These are phyloP conservation scores for Parotocinclus haroldoi DNA, from an alignment of 2,797 vertebrate genomes.

Conservation along the genomic window DNA sequence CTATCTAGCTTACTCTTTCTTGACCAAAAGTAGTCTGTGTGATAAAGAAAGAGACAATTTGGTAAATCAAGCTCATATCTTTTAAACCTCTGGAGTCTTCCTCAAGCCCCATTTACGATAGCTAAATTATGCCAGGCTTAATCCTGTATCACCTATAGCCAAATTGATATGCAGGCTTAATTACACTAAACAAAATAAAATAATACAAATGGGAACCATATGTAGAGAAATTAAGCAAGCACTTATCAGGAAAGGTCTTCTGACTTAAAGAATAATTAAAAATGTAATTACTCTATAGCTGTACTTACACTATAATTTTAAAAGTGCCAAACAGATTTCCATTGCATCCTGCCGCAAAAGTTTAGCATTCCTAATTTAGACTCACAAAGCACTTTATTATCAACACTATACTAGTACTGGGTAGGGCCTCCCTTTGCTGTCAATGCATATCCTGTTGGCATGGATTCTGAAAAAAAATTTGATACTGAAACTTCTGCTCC, in stretches of 20 bases:
- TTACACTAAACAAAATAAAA: constrained; percentile 59
- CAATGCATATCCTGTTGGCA: no score
- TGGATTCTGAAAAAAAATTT: no score
- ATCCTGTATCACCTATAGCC: constrained; percentile 71
- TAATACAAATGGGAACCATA: constrained; percentile 67
- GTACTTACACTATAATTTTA: no score
- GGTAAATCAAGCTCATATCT: constrained; percentile 62
- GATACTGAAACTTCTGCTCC: no score
- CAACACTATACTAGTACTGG: no score
- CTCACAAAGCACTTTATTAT: no score
- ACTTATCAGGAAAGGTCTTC: constrained; percentile 66
- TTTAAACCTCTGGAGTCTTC: constrained; percentile 67
- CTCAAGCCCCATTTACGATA: constrained; percentile 60
- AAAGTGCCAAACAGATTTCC: no score
- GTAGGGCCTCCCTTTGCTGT: no score
- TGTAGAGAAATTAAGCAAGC: constrained; percentile 53
- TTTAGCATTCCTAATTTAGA: no score
- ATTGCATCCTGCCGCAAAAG: no score
- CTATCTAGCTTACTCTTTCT: constrained; percentile 52
- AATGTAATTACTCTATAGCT: constrained; percentile 71
- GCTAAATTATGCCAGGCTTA: constrained; percentile 59
- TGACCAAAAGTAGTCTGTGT: constrained; percentile 59
- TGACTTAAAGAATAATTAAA: constrained; percentile 69
- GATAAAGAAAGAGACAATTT: constrained; percentile 66
- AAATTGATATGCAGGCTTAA: constrained; percentile 68